Evolutionary conservation across 1,140 invertebrate species (phyloP).

Genomic region (Caenorhabditis briggsae): DNA sequence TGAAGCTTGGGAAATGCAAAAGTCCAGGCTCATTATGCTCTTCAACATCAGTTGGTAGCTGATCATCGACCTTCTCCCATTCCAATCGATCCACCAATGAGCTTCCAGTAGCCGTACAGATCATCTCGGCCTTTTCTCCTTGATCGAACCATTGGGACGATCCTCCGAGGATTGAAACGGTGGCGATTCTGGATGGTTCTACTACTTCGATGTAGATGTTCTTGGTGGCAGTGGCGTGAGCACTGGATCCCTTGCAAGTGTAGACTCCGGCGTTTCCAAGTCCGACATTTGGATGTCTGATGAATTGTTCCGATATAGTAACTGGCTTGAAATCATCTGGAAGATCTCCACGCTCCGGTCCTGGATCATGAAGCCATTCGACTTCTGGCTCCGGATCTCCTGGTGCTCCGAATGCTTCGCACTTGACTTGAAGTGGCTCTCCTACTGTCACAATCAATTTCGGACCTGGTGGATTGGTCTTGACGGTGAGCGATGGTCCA

Average conservation of each 20-base stretch:
- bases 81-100: slow-evolving; percentile 73
- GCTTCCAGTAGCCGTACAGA: slow-evolving; percentile 75
- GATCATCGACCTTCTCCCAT: slow-evolving; percentile 70
- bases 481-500: slow-evolving; percentile 68
- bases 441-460: slow-evolving; percentile 73
- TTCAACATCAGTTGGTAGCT: slow-evolving; percentile 72
- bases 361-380: slow-evolving; percentile 78
- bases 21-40: slow-evolving; percentile 76
- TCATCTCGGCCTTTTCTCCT: slow-evolving; percentile 72
- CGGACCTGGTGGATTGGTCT: slow-evolving; percentile 69
- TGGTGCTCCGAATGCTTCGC: slow-evolving; percentile 71
- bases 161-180: slow-evolving; percentile 76
- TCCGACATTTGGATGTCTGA: slow-evolving; percentile 74
- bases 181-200: slow-evolving; percentile 73
- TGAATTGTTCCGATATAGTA: slow-evolving; percentile 77
- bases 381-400: slow-evolving; percentile 77
- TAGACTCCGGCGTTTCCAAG: slow-evolving; percentile 75
- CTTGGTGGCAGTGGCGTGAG: slow-evolving; percentile 76
- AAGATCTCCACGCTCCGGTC: slow-evolving; percentile 77
- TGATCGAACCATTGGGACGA: slow-evolving; percentile 73
- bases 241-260: slow-evolving; percentile 75
- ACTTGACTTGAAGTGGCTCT: slow-evolving; percentile 76
- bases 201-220: slow-evolving; percentile 77
- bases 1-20: slow-evolving; percentile 76
- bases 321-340: slow-evolving; percentile 77